Conservation (phyloP, 2,888 invertebrate genomes). For the Tetragnatha montana region DNA sequence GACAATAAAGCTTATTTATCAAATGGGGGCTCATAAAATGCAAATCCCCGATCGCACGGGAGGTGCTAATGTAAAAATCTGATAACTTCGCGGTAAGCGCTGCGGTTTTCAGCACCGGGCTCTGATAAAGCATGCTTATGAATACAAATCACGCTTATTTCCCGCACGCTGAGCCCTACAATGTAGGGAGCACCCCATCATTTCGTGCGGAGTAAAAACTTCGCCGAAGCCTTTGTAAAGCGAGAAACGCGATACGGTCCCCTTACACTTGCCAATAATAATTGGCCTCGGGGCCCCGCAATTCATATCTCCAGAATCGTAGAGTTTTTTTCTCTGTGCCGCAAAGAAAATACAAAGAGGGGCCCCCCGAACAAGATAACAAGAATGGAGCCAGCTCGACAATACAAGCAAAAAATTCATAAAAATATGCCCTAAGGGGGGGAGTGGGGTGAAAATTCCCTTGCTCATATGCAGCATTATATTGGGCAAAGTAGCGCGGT, state of each 20-base stretch:
- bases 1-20: conserved; percentile 8
- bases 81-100: conserved; percentile 16
- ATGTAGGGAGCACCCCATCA: conserved; percentile 19
- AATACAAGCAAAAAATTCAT: conserved; percentile 61
- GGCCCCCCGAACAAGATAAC: conserved; percentile 45
- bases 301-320: conserved; percentile 58
- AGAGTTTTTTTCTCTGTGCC: neutral
- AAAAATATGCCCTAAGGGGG: conserved; percentile 16
- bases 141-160: conserved; percentile 48
- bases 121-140: conserved; percentile 44
- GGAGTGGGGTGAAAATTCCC: conserved; percentile 49
- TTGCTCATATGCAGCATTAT: conserved; percentile 68
- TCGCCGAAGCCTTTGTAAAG: conserved; percentile 27
- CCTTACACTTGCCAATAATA: conserved; percentile 51
- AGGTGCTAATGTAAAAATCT: conserved; percentile 18
- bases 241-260: conserved; percentile 43
- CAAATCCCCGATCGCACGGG: neutral
- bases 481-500: conserved; percentile 21
- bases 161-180: conserved; percentile 20
- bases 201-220: conserved; percentile 22
- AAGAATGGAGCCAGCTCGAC: conserved; percentile 47
- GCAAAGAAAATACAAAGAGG: conserved; percentile 4
- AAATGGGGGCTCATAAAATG: conserved; percentile 6
- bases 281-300: conserved; percentile 65
- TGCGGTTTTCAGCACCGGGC: conserved; percentile 44